Base-by-base conservation (phyloP, 2,113 vertebrate species). In the Sceloporus tristichus region DNA sequence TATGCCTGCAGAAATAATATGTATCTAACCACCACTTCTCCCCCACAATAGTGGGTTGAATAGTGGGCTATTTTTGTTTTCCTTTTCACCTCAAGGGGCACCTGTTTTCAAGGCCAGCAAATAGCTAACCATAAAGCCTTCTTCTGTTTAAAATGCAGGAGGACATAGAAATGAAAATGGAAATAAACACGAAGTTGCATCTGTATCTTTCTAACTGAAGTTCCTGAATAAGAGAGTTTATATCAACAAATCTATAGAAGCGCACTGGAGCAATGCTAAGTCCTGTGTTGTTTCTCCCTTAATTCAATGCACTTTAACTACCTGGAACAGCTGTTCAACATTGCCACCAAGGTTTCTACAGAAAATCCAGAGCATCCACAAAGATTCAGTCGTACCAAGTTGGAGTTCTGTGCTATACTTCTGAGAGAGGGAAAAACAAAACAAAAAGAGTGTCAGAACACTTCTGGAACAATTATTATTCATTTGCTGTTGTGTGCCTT, bases 301-400 rank as follows among this genome's bases (percentile, higher is more conserved):
- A 53, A 53, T 27, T 76, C 21, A 86, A 1, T 1, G 70, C 2
- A 0, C 25, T 85, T 23, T 16, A 75, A 96, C 91, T 94, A 99
- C 99, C 94, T 90, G 89, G 86, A 92, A 92, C 98, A 98, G 94
- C 94, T 95, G 66, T 68, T 94, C 59, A 99, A 94, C 97, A 98
- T 95, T 54, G 95, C 79, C 8, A 95, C 87, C 87, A 99, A 94
- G 2, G 95, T 91, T 1, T 95, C 94, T 27, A 97, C 93, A 5
- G 98, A 98, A 93, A 99, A 98, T 2, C 96, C 95, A 1, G 98
- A 97, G 91, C 98, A 99, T 9, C 98, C 98, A 27, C 95, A 97
- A 76, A 99, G 95, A 91, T 99, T 99, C 13, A 99, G 96, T 59
- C 98, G 97, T 27, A 94, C 66, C 91, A 99, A 95, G 85, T 40